Evolutionary conservation across 1,140 invertebrate species (phyloP).

Genomic region (Achroia grisella): DNA sequence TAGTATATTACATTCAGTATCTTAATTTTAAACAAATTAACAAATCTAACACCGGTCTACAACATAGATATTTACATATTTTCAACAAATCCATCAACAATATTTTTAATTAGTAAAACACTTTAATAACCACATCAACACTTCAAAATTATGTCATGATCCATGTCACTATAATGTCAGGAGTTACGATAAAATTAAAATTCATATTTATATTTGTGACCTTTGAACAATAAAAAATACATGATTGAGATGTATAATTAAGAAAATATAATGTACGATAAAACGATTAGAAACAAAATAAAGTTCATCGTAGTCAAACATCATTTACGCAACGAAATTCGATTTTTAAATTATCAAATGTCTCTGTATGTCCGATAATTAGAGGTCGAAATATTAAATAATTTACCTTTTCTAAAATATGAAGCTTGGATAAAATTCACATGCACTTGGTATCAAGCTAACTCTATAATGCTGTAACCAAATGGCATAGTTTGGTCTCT

Average conservation of each 20-base stretch:
- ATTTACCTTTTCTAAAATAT: background rate
- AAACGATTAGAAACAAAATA: conserved; percentile 12
- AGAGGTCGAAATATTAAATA: background rate
- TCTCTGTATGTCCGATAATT: background rate
- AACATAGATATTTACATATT: conserved; percentile 25
- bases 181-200: conserved; percentile 22
- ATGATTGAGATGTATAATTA: conserved; percentile 30
- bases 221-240: conserved; percentile 28
- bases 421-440: too few species aligned
- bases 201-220: conserved; percentile 39
- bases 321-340: too few species aligned
- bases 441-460: background rate
- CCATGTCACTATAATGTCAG: conserved; percentile 25
- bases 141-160: conserved; percentile 52
- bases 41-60: conserved; percentile 10
- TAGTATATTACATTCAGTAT: background rate
- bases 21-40: conserved; percentile 13
- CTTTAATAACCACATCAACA: conserved; percentile 28
- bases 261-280: conserved; percentile 7
- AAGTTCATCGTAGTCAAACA: conserved; percentile 3
- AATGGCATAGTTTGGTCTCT: background rate
- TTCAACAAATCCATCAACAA: conserved; percentile 49
- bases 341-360: background rate
- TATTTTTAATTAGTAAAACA: conserved; percentile 42
- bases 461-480: background rate